A percentile compares a stretch with the other conserved stretches of the same genome.
These are phyloP conservation scores for Manis crassicaudata DNA, from an alignment of 2,797 vertebrate genomes.

Conservation along the genomic window DNA sequence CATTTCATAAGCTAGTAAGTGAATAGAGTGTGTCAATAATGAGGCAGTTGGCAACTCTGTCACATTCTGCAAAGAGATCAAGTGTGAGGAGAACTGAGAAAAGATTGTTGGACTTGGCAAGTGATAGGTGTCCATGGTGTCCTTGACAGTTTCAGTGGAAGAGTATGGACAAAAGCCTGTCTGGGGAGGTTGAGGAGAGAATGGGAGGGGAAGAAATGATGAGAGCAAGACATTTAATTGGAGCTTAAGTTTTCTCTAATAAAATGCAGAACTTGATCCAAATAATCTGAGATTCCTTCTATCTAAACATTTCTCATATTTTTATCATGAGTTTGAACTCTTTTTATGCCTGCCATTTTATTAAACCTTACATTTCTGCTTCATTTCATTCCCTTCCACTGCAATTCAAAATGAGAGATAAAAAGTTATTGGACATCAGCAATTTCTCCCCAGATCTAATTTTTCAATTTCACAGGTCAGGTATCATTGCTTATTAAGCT, in stretches of 20 bases:
- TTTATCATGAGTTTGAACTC: conserved; percentile 18
- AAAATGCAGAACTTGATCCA: background rate
- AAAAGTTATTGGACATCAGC: background rate
- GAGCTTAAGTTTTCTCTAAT: background rate
- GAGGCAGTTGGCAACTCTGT: background rate
- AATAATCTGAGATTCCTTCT: background rate
- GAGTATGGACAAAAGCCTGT: background rate
- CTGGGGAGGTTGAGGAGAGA: background rate
- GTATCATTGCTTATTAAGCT: background rate
- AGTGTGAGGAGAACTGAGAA: background rate
- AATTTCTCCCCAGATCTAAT: background rate
- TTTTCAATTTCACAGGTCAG: conserved; percentile 9
- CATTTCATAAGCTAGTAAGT: background rate
- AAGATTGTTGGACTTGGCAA: background rate
- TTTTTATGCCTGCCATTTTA: background rate
- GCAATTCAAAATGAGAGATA: background rate
- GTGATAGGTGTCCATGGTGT: background rate
- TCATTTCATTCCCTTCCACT: background rate
- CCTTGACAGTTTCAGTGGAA: background rate
- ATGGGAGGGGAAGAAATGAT: background rate
- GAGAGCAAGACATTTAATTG: background rate
- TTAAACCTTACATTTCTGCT: background rate
- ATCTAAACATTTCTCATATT: background rate
- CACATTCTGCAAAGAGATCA: background rate
- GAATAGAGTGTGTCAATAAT: background rate